A percentile compares a stretch with the other conserved stretches of the same genome.
phyloP scores from a whole-genome alignment of 1,140 invertebrate genomes.

The Drosophila busckii region DNA sequence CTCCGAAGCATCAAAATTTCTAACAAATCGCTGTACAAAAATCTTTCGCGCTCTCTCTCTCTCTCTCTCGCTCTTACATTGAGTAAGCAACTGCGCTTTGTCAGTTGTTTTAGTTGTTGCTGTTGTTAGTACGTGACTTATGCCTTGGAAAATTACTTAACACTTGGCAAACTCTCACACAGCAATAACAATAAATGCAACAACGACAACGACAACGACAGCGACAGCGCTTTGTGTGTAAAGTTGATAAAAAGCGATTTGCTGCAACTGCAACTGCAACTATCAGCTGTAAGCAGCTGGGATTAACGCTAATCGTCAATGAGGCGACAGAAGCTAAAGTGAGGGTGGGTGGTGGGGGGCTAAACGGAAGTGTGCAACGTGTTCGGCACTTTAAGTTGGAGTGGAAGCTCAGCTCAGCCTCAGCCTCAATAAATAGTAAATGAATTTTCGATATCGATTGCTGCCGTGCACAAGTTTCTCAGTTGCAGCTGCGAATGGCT shows the following conservation, averaged over 20 bases:
- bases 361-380: conserved; percentile 62
- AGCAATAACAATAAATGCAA: conserved; percentile 17
- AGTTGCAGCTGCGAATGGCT: no score
- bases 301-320: no score
- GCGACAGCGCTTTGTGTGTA: no score
- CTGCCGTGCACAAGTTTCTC: no score
- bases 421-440: not conserved
- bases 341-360: not conserved
- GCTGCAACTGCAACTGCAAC: no score
- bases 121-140: conserved; percentile 59
- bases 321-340: not conserved
- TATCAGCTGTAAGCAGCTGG: not conserved
- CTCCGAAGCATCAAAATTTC: no score
- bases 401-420: not conserved
- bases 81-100: conserved; percentile 32
- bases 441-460: conserved; percentile 6
- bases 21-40: no score
- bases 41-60: not conserved
- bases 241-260: no score
- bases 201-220: conserved; percentile 1
- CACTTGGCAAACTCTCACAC: conserved; percentile 33
- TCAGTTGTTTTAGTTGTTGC: conserved; percentile 12
- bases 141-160: conserved; percentile 64
- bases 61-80: conserved; percentile 1
- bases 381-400: conserved; percentile 29